Evolutionary conservation across 2,113 vertebrate genomes (phyloP).

Genomic region (Oplegnathus fasciatus): DNA sequence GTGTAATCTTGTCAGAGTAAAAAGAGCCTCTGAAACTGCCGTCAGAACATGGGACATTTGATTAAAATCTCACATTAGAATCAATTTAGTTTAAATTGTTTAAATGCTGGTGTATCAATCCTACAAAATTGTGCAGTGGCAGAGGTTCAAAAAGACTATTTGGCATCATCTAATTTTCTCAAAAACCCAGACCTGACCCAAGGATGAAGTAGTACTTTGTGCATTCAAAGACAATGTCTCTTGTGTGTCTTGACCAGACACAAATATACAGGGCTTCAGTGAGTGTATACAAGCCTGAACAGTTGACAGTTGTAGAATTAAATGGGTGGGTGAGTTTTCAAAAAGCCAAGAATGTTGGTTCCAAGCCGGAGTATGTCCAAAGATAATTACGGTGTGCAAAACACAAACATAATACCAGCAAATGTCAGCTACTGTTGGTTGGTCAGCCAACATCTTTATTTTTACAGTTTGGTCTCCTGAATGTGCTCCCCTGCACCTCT

Average conservation of each 20-base stretch:
- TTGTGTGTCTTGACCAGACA: conserved; percentile 18
- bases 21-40: not conserved
- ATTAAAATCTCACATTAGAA: conserved; percentile 20
- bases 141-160: not conserved
- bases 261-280: conserved; percentile 5
- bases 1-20: not conserved
- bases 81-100: conserved; percentile 3
- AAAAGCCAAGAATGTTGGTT: conserved; percentile 35
- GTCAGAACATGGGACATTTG: not conserved
- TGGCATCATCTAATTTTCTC: conserved; percentile 1
- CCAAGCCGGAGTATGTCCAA: conserved; percentile 29
- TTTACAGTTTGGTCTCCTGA: conserved; percentile 1
- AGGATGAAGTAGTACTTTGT: not conserved
- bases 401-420: conserved; percentile 38
- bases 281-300: conserved; percentile 11
- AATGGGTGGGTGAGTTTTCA: conserved; percentile 43
- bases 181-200: not conserved
- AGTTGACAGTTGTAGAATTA: conserved; percentile 41
- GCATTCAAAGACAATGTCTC: conserved; percentile 8
- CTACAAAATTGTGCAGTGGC: not conserved
- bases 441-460: conserved; percentile 26
- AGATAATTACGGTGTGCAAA: conserved; percentile 44
- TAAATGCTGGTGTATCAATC: not conserved
- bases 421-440: not conserved
- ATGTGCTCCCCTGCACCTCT: conserved; percentile 7